Percentiles rank a stretch among this genome's conserved stretches.
These are phyloP conservation scores for Heptranchias perlo DNA, from an alignment of 2,113 vertebrate species.

Conservation along the genomic window DNA sequence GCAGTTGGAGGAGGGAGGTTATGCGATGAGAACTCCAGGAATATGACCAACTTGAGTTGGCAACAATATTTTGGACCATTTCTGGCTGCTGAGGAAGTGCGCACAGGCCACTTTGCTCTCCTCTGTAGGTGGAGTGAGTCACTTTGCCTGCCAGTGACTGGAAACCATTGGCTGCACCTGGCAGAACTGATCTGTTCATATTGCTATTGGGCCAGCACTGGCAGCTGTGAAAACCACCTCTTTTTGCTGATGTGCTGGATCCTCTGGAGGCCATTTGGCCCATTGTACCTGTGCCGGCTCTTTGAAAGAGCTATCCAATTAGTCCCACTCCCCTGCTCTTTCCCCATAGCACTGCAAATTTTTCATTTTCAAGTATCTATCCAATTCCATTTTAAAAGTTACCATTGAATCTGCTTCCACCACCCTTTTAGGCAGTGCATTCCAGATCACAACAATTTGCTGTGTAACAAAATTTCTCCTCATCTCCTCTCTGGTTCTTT, in stretches of 20 bases:
- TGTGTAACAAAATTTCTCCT: background rate
- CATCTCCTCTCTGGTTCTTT: background rate
- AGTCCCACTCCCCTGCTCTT: background rate
- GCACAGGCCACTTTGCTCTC: background rate
- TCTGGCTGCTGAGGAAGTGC: background rate
- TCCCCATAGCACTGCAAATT: background rate
- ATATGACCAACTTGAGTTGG: background rate
- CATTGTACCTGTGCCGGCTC: background rate
- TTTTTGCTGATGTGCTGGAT: background rate
- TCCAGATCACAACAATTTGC: background rate
- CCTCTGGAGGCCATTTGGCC: background rate
- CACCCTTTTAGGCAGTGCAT: background rate
- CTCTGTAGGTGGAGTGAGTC: background rate
- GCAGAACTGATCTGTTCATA: background rate
- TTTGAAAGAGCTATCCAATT: background rate
- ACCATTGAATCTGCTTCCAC: background rate
- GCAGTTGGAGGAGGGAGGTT: background rate
- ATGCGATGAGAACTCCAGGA: background rate
- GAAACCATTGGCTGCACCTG: background rate
- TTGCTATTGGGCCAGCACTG: background rate
- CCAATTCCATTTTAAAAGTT: background rate
- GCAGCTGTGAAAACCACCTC: background rate
- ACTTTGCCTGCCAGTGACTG: background rate
- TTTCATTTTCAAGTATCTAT: background rate
- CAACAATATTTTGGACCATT: background rate